These are phyloP conservation scores for Oncorhynchus keta DNA, from an alignment of 2,113 vertebrate genomes.

Conservation along the genomic window DNA sequence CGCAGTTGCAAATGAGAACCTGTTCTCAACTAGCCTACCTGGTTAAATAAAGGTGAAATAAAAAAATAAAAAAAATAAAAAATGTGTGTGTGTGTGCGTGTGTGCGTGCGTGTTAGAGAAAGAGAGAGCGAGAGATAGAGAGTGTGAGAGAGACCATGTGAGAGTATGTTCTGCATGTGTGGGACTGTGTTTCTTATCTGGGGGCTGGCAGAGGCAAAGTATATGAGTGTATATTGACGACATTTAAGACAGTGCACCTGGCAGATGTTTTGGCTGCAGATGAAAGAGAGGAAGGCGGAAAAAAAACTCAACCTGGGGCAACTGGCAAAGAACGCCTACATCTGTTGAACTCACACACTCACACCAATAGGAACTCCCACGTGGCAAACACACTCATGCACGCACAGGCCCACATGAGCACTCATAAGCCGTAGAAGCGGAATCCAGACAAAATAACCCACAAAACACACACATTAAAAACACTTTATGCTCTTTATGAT, in stretches of 20 bases:
- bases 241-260: constrained; percentile 64
- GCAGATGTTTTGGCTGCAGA: constrained; percentile 66
- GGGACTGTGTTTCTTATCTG: background rate
- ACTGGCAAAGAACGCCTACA: constrained; percentile 49
- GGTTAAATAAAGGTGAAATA: too few relatives aligned
- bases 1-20: too few relatives aligned
- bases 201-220: background rate
- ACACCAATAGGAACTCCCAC: constrained; percentile 10
- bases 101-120: accelerated
- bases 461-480: too few relatives aligned
- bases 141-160: constrained; percentile 4
- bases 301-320: constrained; percentile 66
- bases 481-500: too few relatives aligned
- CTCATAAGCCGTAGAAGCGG: too few relatives aligned
- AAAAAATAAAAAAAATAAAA: too few relatives aligned
- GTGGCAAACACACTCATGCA: constrained; percentile 25
- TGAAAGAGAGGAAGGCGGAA: constrained; percentile 53
- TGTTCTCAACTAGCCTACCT: too few relatives aligned
- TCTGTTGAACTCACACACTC: constrained; percentile 51
- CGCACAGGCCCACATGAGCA: background rate
- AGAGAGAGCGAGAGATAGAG: too few relatives aligned
- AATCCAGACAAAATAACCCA: too few relatives aligned
- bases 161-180: background rate
- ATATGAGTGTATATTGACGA: constrained; percentile 12
- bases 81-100: too few relatives aligned